Conservation (phyloP, 2,888 invertebrate genomes). For the Mycalesis mineus region DNA sequence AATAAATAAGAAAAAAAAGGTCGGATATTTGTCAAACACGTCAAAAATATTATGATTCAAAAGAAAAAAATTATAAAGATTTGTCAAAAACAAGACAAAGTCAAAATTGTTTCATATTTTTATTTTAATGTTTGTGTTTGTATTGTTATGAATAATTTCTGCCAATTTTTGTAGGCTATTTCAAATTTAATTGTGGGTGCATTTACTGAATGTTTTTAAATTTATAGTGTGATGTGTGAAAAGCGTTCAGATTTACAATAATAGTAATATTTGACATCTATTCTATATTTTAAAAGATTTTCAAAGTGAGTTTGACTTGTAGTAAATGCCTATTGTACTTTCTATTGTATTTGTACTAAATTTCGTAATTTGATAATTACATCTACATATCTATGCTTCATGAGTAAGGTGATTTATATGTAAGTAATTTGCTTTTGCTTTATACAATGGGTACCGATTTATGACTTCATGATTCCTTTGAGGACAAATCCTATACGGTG, state of each 20-base stretch:
- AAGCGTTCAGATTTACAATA: background rate
- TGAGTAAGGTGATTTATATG: too few relatives aligned
- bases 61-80: too few relatives aligned
- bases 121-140: background rate
- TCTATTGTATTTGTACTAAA: too few relatives aligned
- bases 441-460: too few relatives aligned
- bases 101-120: background rate
- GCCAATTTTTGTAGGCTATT: constrained; percentile 3
- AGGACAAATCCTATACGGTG: too few relatives aligned
- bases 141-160: background rate
- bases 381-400: too few relatives aligned
- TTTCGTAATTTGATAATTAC: too few relatives aligned
- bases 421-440: too few relatives aligned
- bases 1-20: too few relatives aligned
- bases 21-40: too few relatives aligned
- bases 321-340: background rate
- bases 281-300: background rate
- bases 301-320: background rate
- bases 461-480: too few relatives aligned
- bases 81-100: background rate
- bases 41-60: too few relatives aligned
- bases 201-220: background rate
- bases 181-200: background rate
- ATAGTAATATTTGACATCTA: background rate
- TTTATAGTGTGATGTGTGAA: background rate